A percentile compares a stretch with the other conserved stretches of the same genome.
These are phyloP conservation scores for Nesogale talazaci DNA, from an alignment of 2,113 vertebrate genomes.

Conservation along the genomic window DNA sequence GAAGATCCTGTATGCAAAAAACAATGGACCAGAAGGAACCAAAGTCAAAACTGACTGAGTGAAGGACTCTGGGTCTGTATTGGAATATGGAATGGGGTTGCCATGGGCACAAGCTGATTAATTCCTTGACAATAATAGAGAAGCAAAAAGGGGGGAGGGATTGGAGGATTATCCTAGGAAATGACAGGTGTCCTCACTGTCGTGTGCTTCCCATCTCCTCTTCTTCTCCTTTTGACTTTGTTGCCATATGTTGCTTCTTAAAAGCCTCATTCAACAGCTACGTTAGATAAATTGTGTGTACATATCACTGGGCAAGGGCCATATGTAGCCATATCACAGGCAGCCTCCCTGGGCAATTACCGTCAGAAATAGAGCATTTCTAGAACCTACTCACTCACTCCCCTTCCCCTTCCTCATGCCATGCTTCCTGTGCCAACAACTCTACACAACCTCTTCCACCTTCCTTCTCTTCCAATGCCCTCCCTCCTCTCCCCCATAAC, in stretches of 20 bases:
- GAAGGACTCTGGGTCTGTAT: no score
- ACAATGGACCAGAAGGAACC: not conserved
- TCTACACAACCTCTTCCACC: no score
- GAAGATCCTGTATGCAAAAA: no score
- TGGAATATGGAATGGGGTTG: not conserved
- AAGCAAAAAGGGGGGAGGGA: not conserved
- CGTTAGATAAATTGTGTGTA: not conserved
- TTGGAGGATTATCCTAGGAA: not conserved
- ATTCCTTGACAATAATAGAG: not conserved
- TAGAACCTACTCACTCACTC: not conserved
- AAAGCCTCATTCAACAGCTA: not conserved
- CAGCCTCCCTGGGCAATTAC: not conserved
- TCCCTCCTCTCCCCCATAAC: no score
- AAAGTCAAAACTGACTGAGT: not conserved
- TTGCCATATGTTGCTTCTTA: conserved; percentile 13
- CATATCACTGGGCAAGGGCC: not conserved
- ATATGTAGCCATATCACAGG: not conserved
- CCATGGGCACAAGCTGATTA: not conserved
- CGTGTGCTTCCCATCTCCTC: not conserved
- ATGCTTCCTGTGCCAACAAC: no score
- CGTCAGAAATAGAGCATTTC: not conserved
- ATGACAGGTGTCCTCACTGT: not conserved
- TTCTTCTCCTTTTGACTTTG: not conserved
- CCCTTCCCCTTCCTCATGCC: no score
- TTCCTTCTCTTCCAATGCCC: no score